Evolutionary conservation across 2,888 invertebrate genomes (phyloP).

Genomic region (Lottia scabra): DNA sequence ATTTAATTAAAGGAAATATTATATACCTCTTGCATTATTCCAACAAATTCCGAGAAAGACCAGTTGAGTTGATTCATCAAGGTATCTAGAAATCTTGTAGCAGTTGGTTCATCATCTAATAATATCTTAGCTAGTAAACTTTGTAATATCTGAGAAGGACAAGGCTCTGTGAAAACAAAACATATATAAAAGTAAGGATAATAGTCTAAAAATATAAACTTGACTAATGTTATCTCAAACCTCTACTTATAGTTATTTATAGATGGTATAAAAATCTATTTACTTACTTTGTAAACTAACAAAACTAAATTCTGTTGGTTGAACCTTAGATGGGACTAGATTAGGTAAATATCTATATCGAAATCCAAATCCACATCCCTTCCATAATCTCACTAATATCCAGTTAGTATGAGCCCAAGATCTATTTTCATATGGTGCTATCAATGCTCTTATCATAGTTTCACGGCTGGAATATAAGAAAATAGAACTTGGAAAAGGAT

Average conservation of each 20-base stretch:
- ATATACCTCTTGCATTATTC: constrained; percentile 80
- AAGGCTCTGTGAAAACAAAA: constrained; percentile 74
- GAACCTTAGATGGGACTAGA: constrained; percentile 61
- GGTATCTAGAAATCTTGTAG: constrained; percentile 81
- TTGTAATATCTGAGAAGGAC: constrained; percentile 78
- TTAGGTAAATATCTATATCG: constrained; percentile 75
- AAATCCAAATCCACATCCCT: constrained; percentile 80
- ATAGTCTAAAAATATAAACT: too few relatives aligned
- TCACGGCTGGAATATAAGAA: constrained; percentile 41
- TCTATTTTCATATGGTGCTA: constrained; percentile 84
- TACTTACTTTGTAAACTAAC: constrained; percentile 65
- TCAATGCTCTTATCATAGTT: constrained; percentile 77
- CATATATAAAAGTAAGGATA: constrained; percentile 6
- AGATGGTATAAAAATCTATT: background rate
- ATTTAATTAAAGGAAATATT: background rate
- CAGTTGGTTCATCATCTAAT: constrained; percentile 75
- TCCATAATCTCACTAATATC: constrained; percentile 86
- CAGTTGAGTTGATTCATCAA: constrained; percentile 86
- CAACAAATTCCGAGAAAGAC: constrained; percentile 89
- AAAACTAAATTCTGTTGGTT: constrained; percentile 70
- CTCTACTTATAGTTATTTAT: too few relatives aligned
- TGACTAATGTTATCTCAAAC: too few relatives aligned
- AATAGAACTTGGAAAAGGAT: too few relatives aligned
- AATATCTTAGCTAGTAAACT: constrained; percentile 77
- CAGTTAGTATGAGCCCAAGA: constrained; percentile 87